A percentile compares a stretch with the other conserved stretches of the same genome.
These are phyloP conservation scores for Kryptopterus vitreolus DNA, from an alignment of 2,797 vertebrate species.

Conservation along the genomic window DNA sequence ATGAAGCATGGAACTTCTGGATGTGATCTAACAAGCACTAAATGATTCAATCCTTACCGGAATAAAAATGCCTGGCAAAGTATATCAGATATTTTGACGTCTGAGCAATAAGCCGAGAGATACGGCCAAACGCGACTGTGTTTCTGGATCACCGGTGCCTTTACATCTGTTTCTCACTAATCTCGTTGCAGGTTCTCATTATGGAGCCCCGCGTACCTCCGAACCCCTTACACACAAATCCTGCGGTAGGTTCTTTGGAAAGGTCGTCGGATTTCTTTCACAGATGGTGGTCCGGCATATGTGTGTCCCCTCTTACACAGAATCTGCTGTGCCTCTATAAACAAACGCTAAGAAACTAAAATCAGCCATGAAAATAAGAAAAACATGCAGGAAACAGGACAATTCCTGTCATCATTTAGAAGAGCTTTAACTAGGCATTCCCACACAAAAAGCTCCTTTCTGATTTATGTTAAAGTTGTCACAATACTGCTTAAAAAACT, in stretches of 20 bases:
- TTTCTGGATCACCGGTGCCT: background rate
- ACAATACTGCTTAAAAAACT: no score
- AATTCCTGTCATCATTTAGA: background rate
- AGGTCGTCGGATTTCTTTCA: conserved; percentile 30
- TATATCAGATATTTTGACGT: background rate
- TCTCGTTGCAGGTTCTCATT: conserved; percentile 22
- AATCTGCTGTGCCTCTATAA: background rate
- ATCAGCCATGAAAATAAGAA: background rate
- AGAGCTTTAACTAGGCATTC: background rate
- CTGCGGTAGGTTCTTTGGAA: conserved; percentile 2
- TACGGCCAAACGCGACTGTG: background rate
- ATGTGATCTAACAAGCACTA: background rate
- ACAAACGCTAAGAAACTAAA: conserved; percentile 51
- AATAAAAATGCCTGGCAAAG: background rate
- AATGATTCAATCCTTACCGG: background rate
- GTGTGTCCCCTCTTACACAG: background rate
- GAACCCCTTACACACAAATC: conserved; percentile 30
- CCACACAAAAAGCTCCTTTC: background rate
- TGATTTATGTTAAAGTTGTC: background rate
- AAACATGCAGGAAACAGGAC: background rate
- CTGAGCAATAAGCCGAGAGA: background rate
- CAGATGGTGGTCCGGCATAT: conserved; percentile 45
- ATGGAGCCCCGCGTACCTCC: conserved; percentile 12
- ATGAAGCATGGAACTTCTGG: background rate
- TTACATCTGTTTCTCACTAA: conserved; percentile 26